These are phyloP conservation scores for Anthoscopus minutus DNA, from an alignment of 2,113 vertebrate species.

Conservation along the genomic window DNA sequence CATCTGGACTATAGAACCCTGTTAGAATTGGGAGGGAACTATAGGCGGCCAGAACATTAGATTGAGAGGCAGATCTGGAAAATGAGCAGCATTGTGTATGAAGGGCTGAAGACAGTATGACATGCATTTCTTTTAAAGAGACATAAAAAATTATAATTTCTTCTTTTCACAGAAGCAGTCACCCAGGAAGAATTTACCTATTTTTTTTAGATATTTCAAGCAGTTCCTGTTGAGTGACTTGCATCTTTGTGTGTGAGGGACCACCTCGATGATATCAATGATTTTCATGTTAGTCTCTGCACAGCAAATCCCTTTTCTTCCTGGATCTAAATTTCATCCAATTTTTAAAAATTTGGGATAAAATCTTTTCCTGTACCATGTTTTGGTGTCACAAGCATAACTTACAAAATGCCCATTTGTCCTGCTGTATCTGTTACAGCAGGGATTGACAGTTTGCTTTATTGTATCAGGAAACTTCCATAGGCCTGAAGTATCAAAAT, in stretches of 20 bases:
- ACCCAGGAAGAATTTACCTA: not conserved
- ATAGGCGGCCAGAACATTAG: too few relatives aligned
- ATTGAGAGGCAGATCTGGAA: not conserved
- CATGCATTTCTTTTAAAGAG: not conserved
- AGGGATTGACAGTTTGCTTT: not conserved
- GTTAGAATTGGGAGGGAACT: too few relatives aligned
- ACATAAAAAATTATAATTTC: not conserved
- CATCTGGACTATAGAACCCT: too few relatives aligned
- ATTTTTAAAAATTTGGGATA: not conserved
- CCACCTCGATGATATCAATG: not conserved
- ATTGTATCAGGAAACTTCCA: not conserved
- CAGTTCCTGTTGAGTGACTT: not conserved
- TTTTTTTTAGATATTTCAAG: not conserved
- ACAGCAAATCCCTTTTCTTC: not conserved
- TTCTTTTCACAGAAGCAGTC: not conserved
- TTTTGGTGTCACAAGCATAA: not conserved
- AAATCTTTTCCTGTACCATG: not conserved
- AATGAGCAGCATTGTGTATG: not conserved
- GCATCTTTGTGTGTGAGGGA: not conserved
- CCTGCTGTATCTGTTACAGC: not conserved
- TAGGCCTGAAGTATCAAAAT: not conserved
- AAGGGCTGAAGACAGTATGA: not conserved
- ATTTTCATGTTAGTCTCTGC: not conserved
- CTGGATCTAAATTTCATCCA: not conserved
- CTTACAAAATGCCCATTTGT: not conserved